Conservation (phyloP, 2,797 vertebrate species). For the Prionace glauca region DNA sequence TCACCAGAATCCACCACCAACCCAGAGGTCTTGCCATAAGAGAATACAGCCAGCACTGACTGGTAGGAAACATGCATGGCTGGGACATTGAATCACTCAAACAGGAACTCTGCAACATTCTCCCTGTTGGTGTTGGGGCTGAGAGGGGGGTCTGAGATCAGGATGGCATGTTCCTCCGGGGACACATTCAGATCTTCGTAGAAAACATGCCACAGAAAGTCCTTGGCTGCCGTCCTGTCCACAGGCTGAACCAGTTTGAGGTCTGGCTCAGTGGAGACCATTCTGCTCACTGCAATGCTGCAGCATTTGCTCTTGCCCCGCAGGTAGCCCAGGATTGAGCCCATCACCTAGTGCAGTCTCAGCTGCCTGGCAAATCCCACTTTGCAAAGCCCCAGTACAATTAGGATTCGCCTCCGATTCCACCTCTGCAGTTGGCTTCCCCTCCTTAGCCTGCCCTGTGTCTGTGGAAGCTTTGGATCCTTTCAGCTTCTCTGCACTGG, state of each 20-base stretch:
- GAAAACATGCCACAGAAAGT: constrained; percentile 50
- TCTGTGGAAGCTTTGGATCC: too few relatives aligned
- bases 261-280: neutral
- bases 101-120: too few relatives aligned
- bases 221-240: constrained; percentile 46
- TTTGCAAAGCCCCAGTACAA: constrained; percentile 46
- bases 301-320: neutral
- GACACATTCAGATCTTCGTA: constrained; percentile 45
- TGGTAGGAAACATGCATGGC: too few relatives aligned
- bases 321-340: constrained; percentile 42
- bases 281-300: constrained; percentile 41
- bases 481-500: neutral
- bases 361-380: constrained; percentile 46
- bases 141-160: constrained; percentile 40
- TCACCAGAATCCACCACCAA: too few relatives aligned
- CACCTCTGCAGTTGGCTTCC: neutral
- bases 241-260: constrained; percentile 41
- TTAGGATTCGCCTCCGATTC: neutral
- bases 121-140: constrained; percentile 20
- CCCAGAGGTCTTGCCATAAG: too few relatives aligned
- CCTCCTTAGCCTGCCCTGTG: neutral
- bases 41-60: too few relatives aligned
- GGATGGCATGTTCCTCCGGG: constrained; percentile 45
- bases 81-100: too few relatives aligned
- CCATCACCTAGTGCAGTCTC: constrained; percentile 41